phyloP scores from a whole-genome alignment of 2,888 invertebrate genomes.

The Blomia tropicalis region DNA sequence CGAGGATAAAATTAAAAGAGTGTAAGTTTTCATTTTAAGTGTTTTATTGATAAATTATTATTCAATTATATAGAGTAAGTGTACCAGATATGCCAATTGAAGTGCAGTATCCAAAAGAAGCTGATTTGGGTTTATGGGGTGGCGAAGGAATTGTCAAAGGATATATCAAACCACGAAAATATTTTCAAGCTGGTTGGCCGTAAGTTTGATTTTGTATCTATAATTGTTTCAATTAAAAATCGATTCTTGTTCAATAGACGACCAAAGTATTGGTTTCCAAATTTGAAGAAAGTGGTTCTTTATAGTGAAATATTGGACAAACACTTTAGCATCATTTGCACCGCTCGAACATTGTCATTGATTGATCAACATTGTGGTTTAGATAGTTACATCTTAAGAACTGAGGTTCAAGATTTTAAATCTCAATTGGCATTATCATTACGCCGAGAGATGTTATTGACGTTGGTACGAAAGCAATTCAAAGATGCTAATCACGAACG shows the following conservation, averaged over 20 bases:
- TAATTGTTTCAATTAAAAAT: not conserved
- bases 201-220: slow-evolving; percentile 7
- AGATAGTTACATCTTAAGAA: slow-evolving; percentile 72
- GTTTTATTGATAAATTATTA: not conserved
- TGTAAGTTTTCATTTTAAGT: not conserved
- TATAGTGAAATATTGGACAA: slow-evolving; percentile 77
- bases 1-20: not conserved
- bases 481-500: slow-evolving; percentile 50
- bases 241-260: slow-evolving; percentile 40
- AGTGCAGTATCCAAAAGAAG: slow-evolving; percentile 57
- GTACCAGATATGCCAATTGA: slow-evolving; percentile 62
- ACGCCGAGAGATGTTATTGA: slow-evolving; percentile 64
- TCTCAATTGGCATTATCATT: slow-evolving; percentile 67
- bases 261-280: slow-evolving; percentile 75
- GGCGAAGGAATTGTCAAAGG: slow-evolving; percentile 87
- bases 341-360: slow-evolving; percentile 59
- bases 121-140: slow-evolving; percentile 78
- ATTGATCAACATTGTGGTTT: slow-evolving; percentile 82
- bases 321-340: slow-evolving; percentile 63
- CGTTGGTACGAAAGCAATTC: slow-evolving; percentile 41
- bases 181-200: slow-evolving; percentile 17
- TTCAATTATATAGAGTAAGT: slow-evolving; percentile 40
- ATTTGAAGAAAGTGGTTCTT: slow-evolving; percentile 57
- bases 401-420: slow-evolving; percentile 73
- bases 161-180: slow-evolving; percentile 44